A percentile compares a stretch with the other conserved stretches of the same genome.
Conservation (phyloP, 2,888 invertebrate species). For the Diarsia dahlii region DNA sequence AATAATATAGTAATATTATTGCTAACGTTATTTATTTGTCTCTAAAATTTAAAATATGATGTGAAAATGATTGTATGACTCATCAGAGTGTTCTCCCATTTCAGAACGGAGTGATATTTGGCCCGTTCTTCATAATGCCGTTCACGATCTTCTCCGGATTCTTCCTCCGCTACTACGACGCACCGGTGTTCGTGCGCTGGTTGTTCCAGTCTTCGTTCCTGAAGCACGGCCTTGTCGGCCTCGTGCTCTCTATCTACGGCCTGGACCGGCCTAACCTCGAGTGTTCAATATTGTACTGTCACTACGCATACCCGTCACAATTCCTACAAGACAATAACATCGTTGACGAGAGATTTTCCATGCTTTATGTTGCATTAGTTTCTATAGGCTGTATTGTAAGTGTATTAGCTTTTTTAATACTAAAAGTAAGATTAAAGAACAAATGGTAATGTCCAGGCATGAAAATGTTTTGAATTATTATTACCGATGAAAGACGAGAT, state of each 20-base stretch:
- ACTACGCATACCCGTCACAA: constrained; percentile 92
- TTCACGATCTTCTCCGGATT: constrained; percentile 98
- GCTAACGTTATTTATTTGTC: background rate
- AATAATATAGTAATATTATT: background rate
- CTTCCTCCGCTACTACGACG: constrained; percentile 96
- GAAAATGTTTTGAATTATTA: constrained; percentile 27
- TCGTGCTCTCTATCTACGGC: constrained; percentile 95
- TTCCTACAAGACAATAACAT: constrained; percentile 95
- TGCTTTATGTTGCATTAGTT: constrained; percentile 92
- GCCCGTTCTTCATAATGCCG: constrained; percentile 96
- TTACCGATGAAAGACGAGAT: constrained; percentile 25
- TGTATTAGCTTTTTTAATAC: constrained; percentile 92
- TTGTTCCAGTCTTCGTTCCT: constrained; percentile 96
- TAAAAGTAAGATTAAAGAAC: constrained; percentile 92
- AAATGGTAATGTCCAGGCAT: constrained; percentile 78
- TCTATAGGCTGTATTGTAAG: constrained; percentile 92
- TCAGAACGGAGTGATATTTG: constrained; percentile 97
- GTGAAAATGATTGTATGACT: background rate
- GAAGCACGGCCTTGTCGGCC: constrained; percentile 96
- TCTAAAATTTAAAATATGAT: background rate
- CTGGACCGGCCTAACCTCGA: constrained; percentile 93
- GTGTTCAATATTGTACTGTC: constrained; percentile 95
- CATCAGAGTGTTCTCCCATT: constrained; percentile 70
- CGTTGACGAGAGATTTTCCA: constrained; percentile 92
- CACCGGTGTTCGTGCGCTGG: constrained; percentile 95